phyloP scores from a whole-genome alignment of 2,888 invertebrate genomes.

The Frankliniella intonsa region DNA sequence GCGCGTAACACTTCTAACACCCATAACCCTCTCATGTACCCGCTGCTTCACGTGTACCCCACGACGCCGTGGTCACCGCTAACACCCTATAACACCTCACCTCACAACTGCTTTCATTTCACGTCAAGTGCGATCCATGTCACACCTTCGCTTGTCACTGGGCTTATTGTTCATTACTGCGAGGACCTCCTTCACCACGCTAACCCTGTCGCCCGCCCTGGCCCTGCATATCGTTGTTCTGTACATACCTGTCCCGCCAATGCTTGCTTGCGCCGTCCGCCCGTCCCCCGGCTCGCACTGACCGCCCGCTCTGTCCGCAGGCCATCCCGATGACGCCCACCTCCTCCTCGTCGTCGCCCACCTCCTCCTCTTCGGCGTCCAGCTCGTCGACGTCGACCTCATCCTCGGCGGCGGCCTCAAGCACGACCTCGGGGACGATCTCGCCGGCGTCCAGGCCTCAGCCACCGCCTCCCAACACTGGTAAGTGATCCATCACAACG shows the following conservation, averaged over 20 bases:
- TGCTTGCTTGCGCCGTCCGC: neutral
- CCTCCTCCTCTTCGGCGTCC: neutral
- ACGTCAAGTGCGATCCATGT: neutral
- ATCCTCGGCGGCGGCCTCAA: neutral
- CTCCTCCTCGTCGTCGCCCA: neutral
- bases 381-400: neutral
- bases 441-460: neutral
- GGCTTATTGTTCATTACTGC: neutral
- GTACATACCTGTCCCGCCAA: neutral
- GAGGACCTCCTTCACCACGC: neutral
- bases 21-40: neutral
- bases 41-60: neutral
- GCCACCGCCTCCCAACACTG: neutral
- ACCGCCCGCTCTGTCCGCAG: neutral
- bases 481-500: neutral
- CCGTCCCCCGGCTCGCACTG: neutral
- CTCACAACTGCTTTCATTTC: no score
- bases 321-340: constrained; percentile 12
- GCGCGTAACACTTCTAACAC: neutral
- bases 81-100: neutral
- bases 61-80: neutral
- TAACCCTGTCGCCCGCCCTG: neutral
- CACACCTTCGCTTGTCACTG: neutral
- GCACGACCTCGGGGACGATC: no score
- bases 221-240: no score